Percentiles rank a stretch among this genome's conserved stretches.
phyloP scores from a whole-genome alignment of 2,888 invertebrate species.

The Cataglyphis altisquamis region DNA sequence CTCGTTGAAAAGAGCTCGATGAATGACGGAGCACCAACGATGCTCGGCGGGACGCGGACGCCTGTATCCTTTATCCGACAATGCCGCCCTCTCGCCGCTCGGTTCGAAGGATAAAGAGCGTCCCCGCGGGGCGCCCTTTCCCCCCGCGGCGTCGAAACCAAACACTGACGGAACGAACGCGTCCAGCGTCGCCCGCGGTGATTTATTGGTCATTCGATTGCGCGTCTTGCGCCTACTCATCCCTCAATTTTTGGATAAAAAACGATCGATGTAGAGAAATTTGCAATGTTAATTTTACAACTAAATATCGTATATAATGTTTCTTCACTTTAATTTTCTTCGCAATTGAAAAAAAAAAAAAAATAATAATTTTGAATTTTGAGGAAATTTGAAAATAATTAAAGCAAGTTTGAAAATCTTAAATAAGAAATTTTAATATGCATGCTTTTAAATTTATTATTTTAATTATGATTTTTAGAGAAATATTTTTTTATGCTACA shows the following conservation, averaged over 20 bases:
- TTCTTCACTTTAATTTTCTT: background rate
- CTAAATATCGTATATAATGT: background rate
- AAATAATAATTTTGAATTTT: background rate
- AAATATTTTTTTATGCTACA: background rate
- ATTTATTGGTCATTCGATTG: slow-evolving; percentile 79
- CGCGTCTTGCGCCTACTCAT: background rate
- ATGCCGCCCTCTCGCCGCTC: slow-evolving; percentile 47
- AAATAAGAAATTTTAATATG: too few species aligned
- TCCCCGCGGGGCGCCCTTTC: slow-evolving; percentile 76
- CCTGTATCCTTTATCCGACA: slow-evolving; percentile 60
- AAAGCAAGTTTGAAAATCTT: background rate
- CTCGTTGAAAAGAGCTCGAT: slow-evolving; percentile 48
- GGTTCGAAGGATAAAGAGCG: slow-evolving; percentile 65
- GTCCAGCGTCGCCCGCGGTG: slow-evolving; percentile 76
- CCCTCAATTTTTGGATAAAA: background rate
- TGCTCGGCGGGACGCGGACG: slow-evolving; percentile 54
- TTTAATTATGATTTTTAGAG: too few species aligned
- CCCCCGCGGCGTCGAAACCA: slow-evolving; percentile 82
- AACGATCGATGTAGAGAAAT: background rate
- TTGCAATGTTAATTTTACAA: background rate
- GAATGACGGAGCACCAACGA: slow-evolving; percentile 49
- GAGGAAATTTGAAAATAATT: background rate
- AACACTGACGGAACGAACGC: slow-evolving; percentile 76
- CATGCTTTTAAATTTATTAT: too few species aligned
- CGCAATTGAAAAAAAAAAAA: background rate